phyloP scores from a whole-genome alignment of 1,140 invertebrate species.

The Neotoxoptera formosana region DNA sequence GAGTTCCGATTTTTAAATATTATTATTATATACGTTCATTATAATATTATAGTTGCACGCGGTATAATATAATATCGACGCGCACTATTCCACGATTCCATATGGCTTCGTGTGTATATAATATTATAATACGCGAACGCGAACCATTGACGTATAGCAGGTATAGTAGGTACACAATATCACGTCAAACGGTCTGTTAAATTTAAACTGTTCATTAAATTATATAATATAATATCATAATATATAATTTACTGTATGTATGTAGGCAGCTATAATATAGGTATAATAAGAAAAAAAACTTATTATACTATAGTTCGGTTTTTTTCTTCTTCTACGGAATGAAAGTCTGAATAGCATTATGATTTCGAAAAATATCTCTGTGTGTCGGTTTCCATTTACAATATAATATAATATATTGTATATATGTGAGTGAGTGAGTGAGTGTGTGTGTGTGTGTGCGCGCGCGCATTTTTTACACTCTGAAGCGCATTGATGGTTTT shows the following conservation, averaged over 20 bases:
- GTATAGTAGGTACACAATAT: neutral
- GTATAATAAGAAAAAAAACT: neutral
- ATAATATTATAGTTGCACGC: neutral
- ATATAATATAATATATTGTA: neutral
- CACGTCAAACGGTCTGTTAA: neutral
- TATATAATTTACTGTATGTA: neutral
- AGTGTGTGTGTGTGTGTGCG: too few species aligned
- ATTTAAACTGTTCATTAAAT: constrained; percentile 19
- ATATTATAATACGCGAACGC: neutral
- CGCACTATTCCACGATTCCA: neutral
- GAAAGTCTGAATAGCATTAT: neutral
- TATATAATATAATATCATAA: neutral
- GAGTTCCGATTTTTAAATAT: neutral
- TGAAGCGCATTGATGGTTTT: neutral
- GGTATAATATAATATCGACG: neutral
- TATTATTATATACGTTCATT: neutral
- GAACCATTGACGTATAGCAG: neutral
- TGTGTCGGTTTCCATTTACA: neutral
- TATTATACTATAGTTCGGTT: neutral
- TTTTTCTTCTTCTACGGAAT: neutral
- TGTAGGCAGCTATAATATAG: too few species aligned
- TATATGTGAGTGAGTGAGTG: too few species aligned
- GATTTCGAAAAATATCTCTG: neutral
- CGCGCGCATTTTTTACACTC: constrained; percentile 12
- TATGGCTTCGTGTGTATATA: neutral